Evolutionary conservation across 2,888 invertebrate genomes (phyloP).

Genomic region (Amphipyra tragopoginis): DNA sequence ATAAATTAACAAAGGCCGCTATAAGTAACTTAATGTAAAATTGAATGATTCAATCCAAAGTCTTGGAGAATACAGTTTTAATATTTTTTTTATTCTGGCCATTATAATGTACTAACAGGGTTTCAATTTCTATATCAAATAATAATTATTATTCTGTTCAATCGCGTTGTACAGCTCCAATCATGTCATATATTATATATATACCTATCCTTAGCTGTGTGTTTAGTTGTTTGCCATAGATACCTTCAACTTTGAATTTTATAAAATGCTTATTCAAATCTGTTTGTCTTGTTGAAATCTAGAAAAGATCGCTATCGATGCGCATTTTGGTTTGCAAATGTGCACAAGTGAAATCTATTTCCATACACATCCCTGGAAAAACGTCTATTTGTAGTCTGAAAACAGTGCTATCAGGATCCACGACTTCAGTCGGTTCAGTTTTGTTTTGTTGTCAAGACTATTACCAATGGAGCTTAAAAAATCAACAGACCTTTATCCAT

Average conservation of each 20-base stretch:
- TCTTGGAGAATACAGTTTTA: not conserved
- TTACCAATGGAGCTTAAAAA: not conserved
- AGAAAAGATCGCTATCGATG: slow-evolving; percentile 17
- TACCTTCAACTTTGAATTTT: slow-evolving; percentile 7
- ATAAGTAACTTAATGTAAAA: slow-evolving; percentile 20
- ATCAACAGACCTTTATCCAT: no score
- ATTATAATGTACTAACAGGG: no score
- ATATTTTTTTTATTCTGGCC: not conserved
- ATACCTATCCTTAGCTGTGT: no score
- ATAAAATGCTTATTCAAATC: not conserved
- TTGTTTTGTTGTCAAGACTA: slow-evolving; percentile 18
- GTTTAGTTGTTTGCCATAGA: no score
- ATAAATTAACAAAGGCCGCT: slow-evolving; percentile 16
- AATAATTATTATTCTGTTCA: no score
- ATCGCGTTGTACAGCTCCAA: no score
- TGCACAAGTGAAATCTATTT: slow-evolving; percentile 19
- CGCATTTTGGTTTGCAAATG: slow-evolving; percentile 33
- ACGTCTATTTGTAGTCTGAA: slow-evolving; percentile 23
- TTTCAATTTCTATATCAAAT: no score
- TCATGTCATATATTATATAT: no score
- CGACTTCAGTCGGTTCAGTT: slow-evolving; percentile 7
- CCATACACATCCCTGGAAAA: slow-evolving; percentile 29
- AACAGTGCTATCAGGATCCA: slow-evolving; percentile 12
- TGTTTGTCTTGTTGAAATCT: slow-evolving; percentile 6
- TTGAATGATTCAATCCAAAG: slow-evolving; percentile 13